Evolutionary conservation across 1,140 invertebrate genomes (phyloP).

Genomic region (Nylanderia fulva): DNA sequence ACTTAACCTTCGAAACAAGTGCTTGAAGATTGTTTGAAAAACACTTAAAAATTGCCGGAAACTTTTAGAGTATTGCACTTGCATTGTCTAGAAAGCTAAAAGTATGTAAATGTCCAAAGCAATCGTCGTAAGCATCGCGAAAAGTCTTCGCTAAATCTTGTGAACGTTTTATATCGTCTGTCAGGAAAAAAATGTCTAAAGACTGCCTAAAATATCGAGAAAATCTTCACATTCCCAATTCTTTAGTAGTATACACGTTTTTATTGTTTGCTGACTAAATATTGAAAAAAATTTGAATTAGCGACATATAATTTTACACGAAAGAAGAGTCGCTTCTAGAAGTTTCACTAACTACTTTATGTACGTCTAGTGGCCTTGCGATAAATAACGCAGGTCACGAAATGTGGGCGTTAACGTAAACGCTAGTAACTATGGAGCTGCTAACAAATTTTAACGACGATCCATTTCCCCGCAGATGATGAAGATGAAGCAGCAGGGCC

Average conservation of each 20-base stretch:
- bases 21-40: neutral
- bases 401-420: neutral
- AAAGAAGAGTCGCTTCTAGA: neutral
- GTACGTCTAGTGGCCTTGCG: neutral
- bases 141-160: neutral
- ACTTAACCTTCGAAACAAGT: neutral
- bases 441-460: slow-evolving; percentile 1
- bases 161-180: neutral
- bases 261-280: neutral
- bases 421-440: neutral
- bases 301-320: neutral
- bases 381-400: neutral
- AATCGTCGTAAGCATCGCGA: neutral
- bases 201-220: neutral
- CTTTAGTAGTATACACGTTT: neutral
- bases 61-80: neutral
- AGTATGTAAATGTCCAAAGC: neutral
- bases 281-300: neutral
- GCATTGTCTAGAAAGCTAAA: too few relatives aligned
- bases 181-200: neutral
- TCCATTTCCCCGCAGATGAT: slow-evolving; percentile 84
- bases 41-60: neutral
- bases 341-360: neutral
- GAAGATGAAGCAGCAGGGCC: slow-evolving; percentile 88
- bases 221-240: neutral